Evolutionary conservation across 2,113 vertebrate genomes (phyloP).

Genomic region (Corvus hawaiiensis): DNA sequence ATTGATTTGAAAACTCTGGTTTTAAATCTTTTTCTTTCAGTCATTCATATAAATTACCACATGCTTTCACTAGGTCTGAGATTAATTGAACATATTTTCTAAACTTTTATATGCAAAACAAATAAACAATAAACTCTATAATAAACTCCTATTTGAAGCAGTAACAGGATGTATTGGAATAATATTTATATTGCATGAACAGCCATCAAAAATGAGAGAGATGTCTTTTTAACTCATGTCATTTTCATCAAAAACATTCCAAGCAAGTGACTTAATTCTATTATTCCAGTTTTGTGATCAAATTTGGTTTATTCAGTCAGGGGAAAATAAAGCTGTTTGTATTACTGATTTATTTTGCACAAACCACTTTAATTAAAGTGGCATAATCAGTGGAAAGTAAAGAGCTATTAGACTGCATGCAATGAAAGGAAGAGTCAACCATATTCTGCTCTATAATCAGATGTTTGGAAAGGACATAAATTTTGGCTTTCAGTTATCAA

Average conservation of each 20-base stretch:
- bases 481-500: neutral
- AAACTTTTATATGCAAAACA: neutral
- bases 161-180: neutral
- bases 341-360: conserved; percentile 55
- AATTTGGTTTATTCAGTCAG: conserved; percentile 32
- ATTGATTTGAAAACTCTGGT: neutral
- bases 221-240: neutral
- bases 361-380: conserved; percentile 23
- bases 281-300: conserved; percentile 21
- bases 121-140: neutral
- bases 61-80: neutral
- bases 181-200: neutral
- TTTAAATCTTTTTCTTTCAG: neutral
- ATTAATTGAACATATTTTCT: neutral
- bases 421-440: neutral
- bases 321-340: conserved; percentile 36
- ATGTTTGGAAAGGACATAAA: neutral
- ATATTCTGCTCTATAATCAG: neutral
- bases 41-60: neutral
- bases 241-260: neutral
- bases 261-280: neutral
- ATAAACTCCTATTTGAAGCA: neutral
- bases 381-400: conserved; percentile 19
- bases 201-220: neutral
- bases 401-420: neutral